These are phyloP conservation scores for Cervus canadensis DNA, from an alignment of 2,113 vertebrate genomes.

Conservation along the genomic window DNA sequence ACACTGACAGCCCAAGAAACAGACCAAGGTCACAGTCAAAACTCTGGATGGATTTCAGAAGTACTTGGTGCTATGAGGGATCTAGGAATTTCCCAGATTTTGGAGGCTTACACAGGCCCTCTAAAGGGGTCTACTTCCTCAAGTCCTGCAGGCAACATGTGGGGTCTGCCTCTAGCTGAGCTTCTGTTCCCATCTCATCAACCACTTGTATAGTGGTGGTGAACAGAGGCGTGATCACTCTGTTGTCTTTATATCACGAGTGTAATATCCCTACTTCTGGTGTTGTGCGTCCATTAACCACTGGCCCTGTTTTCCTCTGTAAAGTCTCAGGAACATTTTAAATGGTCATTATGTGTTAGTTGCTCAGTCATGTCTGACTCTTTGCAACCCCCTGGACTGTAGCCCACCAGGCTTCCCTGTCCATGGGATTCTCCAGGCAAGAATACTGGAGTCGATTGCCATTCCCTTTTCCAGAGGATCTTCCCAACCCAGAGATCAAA, in stretches of 20 bases:
- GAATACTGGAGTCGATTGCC: not conserved
- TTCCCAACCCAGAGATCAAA: not conserved
- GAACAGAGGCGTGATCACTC: not conserved
- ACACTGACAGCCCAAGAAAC: not conserved
- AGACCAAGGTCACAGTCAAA: not conserved
- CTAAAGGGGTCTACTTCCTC: not conserved
- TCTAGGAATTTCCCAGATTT: not conserved
- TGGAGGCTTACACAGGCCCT: not conserved
- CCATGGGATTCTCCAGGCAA: not conserved
- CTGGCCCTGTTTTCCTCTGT: not conserved
- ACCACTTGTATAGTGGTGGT: not conserved
- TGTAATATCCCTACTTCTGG: not conserved
- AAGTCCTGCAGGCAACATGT: not conserved
- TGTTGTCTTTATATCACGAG: not conserved
- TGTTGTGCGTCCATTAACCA: not conserved
- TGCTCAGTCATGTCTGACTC: not conserved
- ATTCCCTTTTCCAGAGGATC: not conserved
- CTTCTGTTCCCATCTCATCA: not conserved
- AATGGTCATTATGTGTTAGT: not conserved
- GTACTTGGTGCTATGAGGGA: not conserved
- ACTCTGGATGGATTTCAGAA: not conserved
- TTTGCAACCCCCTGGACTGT: not conserved
- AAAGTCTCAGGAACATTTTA: not conserved
- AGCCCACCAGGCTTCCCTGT: not conserved
- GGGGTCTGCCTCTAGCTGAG: not conserved